Conservation (phyloP, 2,797 vertebrate genomes). For the Trachurus trachurus region DNA sequence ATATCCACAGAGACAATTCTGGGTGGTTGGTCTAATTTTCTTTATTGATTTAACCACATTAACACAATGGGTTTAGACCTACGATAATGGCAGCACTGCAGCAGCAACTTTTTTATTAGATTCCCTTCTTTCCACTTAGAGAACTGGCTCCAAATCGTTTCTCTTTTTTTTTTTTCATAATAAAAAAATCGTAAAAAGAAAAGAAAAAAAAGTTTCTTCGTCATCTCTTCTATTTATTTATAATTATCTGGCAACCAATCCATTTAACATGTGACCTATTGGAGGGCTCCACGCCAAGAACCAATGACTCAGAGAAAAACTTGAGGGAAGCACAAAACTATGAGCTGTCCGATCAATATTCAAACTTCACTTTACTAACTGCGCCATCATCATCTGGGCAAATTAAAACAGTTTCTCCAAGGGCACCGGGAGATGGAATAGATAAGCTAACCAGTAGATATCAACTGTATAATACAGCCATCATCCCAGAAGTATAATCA, state of each 20-base stretch:
- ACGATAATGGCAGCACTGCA: not conserved
- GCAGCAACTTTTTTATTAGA: slow-evolving; percentile 1
- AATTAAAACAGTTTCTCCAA: slow-evolving; percentile 41
- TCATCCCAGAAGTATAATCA: slow-evolving; percentile 41
- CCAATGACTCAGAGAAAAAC: not conserved
- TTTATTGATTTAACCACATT: slow-evolving; percentile 21
- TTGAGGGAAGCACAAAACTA: not conserved
- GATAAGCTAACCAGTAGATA: slow-evolving; percentile 43
- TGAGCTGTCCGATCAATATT: slow-evolving; percentile 33
- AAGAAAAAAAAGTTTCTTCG: not conserved
- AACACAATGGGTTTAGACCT: not conserved
- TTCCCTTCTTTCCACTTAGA: not conserved
- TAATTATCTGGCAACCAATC: not conserved
- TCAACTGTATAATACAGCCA: slow-evolving; percentile 45
- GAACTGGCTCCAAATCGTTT: not conserved
- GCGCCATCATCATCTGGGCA: slow-evolving; percentile 41
- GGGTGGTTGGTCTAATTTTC: slow-evolving; percentile 1
- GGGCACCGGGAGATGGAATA: slow-evolving; percentile 33
- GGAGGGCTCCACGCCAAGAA: not conserved
- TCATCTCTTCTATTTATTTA: not conserved
- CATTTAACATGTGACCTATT: not conserved
- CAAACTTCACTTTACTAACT: slow-evolving; percentile 24
- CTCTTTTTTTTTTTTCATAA: no score
- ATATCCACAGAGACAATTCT: not conserved
- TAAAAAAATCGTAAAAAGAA: not conserved